Conservation (phyloP, 1,140 invertebrate species). For the Temnothorax curvispinosus region DNA sequence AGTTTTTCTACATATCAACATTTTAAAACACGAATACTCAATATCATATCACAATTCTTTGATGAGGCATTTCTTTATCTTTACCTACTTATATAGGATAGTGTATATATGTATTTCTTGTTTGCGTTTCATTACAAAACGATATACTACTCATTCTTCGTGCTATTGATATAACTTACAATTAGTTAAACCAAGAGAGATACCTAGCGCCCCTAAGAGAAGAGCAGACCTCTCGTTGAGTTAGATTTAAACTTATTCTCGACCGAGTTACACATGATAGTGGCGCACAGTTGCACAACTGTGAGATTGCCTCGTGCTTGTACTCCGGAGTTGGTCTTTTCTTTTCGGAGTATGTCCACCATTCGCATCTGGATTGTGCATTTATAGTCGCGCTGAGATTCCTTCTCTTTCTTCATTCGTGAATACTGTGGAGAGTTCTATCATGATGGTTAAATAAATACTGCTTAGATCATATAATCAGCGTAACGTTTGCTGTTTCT, state of each 20-base stretch:
- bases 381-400: not conserved
- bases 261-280: slow-evolving; percentile 36
- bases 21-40: not conserved
- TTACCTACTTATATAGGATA: too few relatives aligned
- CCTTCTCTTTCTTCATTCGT: not conserved
- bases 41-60: not conserved
- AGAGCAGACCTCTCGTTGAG: slow-evolving; percentile 2
- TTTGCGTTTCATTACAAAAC: not conserved
- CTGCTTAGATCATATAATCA: not conserved
- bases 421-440: not conserved
- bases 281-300: not conserved
- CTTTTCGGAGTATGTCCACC: slow-evolving; percentile 20
- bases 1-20: not conserved
- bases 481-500: not conserved
- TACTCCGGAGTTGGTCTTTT: slow-evolving; percentile 17
- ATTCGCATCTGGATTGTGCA: slow-evolving; percentile 26
- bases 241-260: slow-evolving; percentile 43
- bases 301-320: slow-evolving; percentile 12
- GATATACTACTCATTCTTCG: not conserved
- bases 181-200: not conserved
- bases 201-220: slow-evolving; percentile 13
- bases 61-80: too few relatives aligned
- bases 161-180: not conserved
- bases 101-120: not conserved
- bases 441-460: not conserved